phyloP scores from a whole-genome alignment of 2,113 vertebrate genomes.

The Pterocles burchelli region DNA sequence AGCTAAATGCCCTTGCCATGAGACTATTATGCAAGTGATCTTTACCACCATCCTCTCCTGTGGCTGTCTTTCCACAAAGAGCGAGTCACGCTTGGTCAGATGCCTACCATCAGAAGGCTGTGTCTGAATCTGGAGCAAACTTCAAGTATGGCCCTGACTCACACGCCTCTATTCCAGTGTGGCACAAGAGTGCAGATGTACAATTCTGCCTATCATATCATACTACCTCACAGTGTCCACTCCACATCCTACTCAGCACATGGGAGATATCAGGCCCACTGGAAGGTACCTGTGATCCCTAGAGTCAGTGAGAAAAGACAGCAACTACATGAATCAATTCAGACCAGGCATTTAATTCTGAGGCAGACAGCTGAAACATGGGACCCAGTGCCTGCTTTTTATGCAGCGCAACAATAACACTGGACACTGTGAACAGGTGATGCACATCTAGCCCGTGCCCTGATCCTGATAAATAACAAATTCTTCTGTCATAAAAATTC shows the following conservation, averaged over 20 bases:
- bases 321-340: not conserved
- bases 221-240: fast-evolving
- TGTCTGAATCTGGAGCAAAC: not conserved
- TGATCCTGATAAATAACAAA: not conserved
- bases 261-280: not conserved
- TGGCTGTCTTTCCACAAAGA: not conserved
- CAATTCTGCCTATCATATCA: not conserved
- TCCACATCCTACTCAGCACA: not conserved
- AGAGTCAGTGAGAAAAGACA: not conserved
- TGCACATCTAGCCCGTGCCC: not conserved
- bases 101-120: not conserved
- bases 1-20: not conserved
- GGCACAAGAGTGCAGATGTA: not conserved
- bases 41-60: not conserved
- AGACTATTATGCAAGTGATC: not conserved
- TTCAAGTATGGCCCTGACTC: not conserved
- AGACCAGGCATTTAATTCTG: not conserved
- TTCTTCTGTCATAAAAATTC: not conserved
- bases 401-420: fast-evolving
- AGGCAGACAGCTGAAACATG: not conserved
- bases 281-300: not conserved
- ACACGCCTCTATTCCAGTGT: not conserved
- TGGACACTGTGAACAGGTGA: not conserved
- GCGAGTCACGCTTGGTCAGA: conserved; percentile 23
- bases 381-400: not conserved